phyloP scores from a whole-genome alignment of 1,140 invertebrate species.

The Hylaeus anthracinus region DNA sequence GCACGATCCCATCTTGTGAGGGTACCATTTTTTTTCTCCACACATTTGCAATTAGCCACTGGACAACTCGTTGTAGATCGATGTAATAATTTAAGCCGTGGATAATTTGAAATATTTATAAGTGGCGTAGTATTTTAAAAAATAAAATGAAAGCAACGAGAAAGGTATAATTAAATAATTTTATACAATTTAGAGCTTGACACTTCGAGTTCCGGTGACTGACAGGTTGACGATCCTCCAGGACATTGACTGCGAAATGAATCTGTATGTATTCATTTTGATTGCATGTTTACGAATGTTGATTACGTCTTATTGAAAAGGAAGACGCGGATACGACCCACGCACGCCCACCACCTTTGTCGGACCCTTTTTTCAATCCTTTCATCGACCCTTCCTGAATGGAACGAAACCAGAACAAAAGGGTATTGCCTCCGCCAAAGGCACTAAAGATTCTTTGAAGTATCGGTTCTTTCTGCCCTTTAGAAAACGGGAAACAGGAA shows the following conservation, averaged over 20 bases:
- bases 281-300: slow-evolving; percentile 64
- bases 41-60: no score
- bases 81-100: not conserved
- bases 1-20: no score
- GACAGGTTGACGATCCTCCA: slow-evolving; percentile 13
- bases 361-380: slow-evolving; percentile 59
- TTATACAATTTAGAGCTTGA: no score
- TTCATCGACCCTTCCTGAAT: slow-evolving; percentile 57
- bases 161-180: no score
- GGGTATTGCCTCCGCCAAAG: slow-evolving; percentile 53
- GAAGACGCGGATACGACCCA: slow-evolving; percentile 55
- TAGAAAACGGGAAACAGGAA: slow-evolving; percentile 44
- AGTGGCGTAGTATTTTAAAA: no score
- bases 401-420: slow-evolving; percentile 61
- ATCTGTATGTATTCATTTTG: slow-evolving; percentile 53
- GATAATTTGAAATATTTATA: not conserved
- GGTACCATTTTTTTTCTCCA: no score
- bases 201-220: not conserved
- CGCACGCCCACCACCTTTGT: slow-evolving; percentile 62
- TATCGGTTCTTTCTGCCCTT: slow-evolving; percentile 53
- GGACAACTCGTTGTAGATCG: no score
- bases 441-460: slow-evolving; percentile 61
- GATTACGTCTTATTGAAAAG: slow-evolving; percentile 54
- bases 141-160: no score
- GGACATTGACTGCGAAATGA: slow-evolving; percentile 51